Base-by-base conservation (phyloP, 2,888 invertebrate genomes). In the Drosophila demipolita region DNA sequence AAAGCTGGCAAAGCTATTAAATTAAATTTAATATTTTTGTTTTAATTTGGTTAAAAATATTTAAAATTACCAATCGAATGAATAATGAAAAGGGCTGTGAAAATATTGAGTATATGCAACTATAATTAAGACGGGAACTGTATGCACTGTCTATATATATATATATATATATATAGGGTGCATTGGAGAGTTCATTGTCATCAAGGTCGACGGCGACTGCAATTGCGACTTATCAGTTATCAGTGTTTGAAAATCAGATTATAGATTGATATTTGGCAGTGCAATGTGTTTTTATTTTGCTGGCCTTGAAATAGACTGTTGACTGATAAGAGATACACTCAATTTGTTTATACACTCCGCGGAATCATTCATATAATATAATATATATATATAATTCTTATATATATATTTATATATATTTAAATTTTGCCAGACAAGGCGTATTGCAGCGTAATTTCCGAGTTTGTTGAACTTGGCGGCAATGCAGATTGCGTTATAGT, bases 401-500 rank as follows among this genome's bases (percentile, higher is more conserved):
- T 42, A 49, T 48, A 17, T 11, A 15, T 36, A 6, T 36, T 33
- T 23, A 53, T 48, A 23, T 20, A 20, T 60, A 6, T n/a, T 3
- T 53, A 12, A 15, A 3, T n/a, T 11, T 50, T 52, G 53, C 45
- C 57, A 64, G 55, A 61, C 71, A 50, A 52, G 48, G 45, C 49
- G 40, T 62, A 26, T 52, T 42, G 29, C 55, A 61, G 26, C 20
- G 23, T 35, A 35, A 61, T 40, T 61, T 50, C 36, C 49, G 58
- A 40, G 74, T 74, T 68, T 73, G 53, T 65, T 71, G 76, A 87
- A 73, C 78, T 59, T 29, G 15, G 9, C n/a, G 38, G 9, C 40
- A 61, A 12, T 67, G 79, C 84, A 81, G 82, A 75, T 81, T 86
- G 82, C 73, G 87, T 72, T 84, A 77, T 78, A 78, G 78, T 84